Evolutionary conservation across 2,113 vertebrate genomes (phyloP).

Genomic region (Mionectes macconnelli): DNA sequence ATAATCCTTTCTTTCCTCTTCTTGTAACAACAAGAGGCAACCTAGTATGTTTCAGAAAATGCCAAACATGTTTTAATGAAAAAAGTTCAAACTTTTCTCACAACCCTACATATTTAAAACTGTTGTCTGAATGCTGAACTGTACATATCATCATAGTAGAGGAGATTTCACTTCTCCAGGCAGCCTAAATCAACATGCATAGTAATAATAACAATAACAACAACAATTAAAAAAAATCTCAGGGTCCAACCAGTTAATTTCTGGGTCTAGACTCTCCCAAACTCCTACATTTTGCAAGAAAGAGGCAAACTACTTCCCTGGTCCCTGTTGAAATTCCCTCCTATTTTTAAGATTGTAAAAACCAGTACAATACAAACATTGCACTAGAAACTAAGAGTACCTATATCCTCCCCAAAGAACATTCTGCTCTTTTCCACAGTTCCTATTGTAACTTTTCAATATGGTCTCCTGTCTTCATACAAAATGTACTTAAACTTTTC

Average conservation of each 20-base stretch:
- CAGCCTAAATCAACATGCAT: slow-evolving; percentile 6
- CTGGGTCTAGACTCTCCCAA: neutral
- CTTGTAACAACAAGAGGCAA: slow-evolving; percentile 3
- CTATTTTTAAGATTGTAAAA: neutral
- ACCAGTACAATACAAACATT: neutral
- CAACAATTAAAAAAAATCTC: neutral
- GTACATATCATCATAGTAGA: neutral
- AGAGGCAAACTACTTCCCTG: neutral
- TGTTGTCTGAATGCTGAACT: slow-evolving; percentile 18
- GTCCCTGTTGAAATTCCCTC: neutral
- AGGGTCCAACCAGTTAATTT: neutral
- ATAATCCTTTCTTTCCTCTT: slow-evolving; percentile 1
- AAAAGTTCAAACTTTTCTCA: slow-evolving; percentile 66
- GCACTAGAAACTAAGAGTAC: neutral
- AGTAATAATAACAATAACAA: neutral
- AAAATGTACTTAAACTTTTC: neutral
- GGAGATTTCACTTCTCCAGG: slow-evolving; percentile 21
- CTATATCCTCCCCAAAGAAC: neutral
- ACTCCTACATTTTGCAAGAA: neutral
- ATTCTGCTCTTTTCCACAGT: neutral
- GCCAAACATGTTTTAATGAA: slow-evolving; percentile 32
- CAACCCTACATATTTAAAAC: slow-evolving; percentile 27
- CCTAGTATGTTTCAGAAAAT: slow-evolving; percentile 31
- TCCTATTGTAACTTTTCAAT: neutral
- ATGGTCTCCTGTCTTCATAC: neutral